Conservation (phyloP, 1,140 invertebrate species). For the Ooceraea biroi region DNA sequence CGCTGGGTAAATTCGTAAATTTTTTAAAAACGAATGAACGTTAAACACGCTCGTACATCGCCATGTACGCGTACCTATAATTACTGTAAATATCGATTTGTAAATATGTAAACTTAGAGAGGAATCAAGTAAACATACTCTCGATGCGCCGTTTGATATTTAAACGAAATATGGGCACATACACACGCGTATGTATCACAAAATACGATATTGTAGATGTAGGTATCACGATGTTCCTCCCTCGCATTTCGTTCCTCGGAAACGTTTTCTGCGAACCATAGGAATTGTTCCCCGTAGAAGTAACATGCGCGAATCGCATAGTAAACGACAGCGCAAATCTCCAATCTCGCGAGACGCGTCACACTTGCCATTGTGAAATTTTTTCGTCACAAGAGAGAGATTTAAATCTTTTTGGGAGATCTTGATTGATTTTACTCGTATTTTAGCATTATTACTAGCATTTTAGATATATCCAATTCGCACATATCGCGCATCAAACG, state of each 20-base stretch:
- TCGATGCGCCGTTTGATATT: slow-evolving; percentile 4
- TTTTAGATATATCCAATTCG: too few relatives aligned
- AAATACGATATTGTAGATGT: slow-evolving; percentile 4
- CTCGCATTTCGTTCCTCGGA: slow-evolving; percentile 56
- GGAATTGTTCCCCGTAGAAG: slow-evolving; percentile 74
- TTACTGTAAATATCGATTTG: slow-evolving; percentile 44
- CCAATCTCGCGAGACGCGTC: neutral
- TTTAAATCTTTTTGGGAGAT: too few relatives aligned
- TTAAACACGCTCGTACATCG: slow-evolving; percentile 14
- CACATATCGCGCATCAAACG: too few relatives aligned
- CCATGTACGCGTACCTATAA: neutral
- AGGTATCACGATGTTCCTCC: neutral
- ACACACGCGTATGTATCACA: neutral
- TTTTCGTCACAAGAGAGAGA: too few relatives aligned
- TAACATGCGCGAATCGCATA: slow-evolving; percentile 25
- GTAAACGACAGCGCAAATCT: slow-evolving; percentile 42
- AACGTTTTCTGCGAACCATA: slow-evolving; percentile 76
- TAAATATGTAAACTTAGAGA: slow-evolving; percentile 43
- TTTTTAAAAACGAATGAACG: slow-evolving; percentile 34
- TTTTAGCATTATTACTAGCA: too few relatives aligned
- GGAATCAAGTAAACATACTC: neutral
- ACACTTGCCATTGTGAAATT: slow-evolving; percentile 7
- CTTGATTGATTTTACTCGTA: too few relatives aligned
- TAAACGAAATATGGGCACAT: slow-evolving; percentile 10
- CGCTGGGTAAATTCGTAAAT: slow-evolving; percentile 30